phyloP scores from a whole-genome alignment of 2,113 vertebrate species.

The Hemiscyllium ocellatum region DNA sequence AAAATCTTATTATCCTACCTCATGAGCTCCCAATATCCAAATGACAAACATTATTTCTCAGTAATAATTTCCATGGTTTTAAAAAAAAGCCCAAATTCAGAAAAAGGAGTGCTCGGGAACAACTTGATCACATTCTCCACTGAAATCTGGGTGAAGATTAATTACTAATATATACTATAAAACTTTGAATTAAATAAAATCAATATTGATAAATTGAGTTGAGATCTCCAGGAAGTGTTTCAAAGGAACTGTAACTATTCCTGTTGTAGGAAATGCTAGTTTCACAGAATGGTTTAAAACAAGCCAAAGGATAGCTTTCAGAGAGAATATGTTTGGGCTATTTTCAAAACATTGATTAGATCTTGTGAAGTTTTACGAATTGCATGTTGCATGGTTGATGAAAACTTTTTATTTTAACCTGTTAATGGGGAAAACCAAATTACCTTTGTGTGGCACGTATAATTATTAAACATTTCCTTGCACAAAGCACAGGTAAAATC shows the following conservation, averaged over 20 bases:
- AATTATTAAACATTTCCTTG: background rate
- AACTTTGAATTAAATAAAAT: background rate
- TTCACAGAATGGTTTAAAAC: background rate
- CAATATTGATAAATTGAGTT: background rate
- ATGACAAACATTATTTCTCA: background rate
- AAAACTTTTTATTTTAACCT: background rate
- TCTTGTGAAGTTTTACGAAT: background rate
- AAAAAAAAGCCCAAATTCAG: background rate
- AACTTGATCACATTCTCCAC: background rate
- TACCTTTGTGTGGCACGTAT: background rate
- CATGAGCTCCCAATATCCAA: background rate
- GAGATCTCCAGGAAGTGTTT: background rate
- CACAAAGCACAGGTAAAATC: background rate
- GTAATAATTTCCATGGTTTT: background rate
- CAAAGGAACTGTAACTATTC: background rate
- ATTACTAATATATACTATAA: background rate
- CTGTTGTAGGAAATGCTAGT: background rate
- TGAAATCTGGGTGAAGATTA: background rate
- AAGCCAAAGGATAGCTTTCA: background rate
- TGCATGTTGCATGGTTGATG: background rate
- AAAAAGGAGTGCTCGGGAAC: background rate
- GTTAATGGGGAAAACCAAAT: background rate
- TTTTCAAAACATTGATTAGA: background rate
- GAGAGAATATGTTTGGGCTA: background rate
- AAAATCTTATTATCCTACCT: background rate